phyloP scores from a whole-genome alignment of 2,797 vertebrate genomes.

The Intellagama lesueurii region DNA sequence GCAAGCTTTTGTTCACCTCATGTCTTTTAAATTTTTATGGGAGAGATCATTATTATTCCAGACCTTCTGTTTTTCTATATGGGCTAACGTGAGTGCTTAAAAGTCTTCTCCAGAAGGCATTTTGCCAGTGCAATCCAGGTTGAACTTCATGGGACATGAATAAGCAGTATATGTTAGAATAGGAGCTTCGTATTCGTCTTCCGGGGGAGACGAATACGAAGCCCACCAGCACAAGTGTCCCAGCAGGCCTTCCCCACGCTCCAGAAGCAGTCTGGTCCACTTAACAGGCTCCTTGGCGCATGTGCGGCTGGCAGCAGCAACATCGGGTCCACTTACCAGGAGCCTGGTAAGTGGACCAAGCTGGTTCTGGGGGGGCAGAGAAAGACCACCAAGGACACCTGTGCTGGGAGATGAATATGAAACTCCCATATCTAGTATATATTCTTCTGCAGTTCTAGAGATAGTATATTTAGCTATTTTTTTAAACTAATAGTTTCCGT shows the following conservation, averaged over 20 bases:
- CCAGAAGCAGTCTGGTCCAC: no score
- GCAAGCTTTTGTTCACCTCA: conserved; percentile 67
- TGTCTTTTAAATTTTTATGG: conserved; percentile 71
- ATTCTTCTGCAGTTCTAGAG: neutral
- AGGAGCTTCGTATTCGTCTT: neutral
- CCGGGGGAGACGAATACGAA: no score
- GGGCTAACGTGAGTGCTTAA: neutral
- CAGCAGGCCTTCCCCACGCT: no score
- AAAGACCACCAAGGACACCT: no score
- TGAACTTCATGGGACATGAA: neutral
- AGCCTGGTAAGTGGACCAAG: no score
- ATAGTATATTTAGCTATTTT: neutral
- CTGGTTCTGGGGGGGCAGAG: no score
- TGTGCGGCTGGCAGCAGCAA: no score
- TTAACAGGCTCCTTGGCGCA: no score
- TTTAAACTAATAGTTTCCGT: neutral
- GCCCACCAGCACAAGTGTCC: no score
- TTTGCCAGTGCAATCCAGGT: neutral
- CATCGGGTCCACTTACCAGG: no score
- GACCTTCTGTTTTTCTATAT: conserved; percentile 41
- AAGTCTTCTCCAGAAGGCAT: neutral
- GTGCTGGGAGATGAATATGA: no score
- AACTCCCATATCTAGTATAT: neutral
- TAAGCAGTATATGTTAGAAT: neutral
- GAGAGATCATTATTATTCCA: conserved; percentile 61